Conservation (phyloP, 2,113 vertebrate genomes). For the Clarias gariepinus region DNA sequence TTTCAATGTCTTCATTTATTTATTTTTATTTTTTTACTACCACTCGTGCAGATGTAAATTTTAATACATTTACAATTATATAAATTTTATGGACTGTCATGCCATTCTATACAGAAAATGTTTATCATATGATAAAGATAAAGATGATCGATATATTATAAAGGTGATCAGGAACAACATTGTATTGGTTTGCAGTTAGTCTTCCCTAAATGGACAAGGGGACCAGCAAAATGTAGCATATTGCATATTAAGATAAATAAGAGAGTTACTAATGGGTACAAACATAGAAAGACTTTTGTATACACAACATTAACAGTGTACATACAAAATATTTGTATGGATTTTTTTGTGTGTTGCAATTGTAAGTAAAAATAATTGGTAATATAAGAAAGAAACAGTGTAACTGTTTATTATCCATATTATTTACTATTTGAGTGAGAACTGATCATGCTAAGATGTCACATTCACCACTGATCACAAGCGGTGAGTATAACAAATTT, state of each 20-base stretch:
- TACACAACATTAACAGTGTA: background rate
- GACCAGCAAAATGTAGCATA: background rate
- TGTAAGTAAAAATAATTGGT: background rate
- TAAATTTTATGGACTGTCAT: background rate
- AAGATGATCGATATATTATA: background rate
- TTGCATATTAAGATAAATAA: background rate
- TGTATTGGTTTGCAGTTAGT: background rate
- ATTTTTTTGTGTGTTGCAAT: background rate
- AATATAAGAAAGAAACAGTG: background rate
- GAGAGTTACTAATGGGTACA: background rate
- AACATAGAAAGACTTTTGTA: background rate
- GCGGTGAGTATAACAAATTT: slow-evolving; percentile 29
- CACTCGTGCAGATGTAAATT: background rate
- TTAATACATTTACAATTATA: background rate
- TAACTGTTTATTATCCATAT: background rate
- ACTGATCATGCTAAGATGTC: slow-evolving; percentile 34
- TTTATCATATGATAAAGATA: background rate
- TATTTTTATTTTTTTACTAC: background rate
- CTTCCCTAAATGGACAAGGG: background rate
- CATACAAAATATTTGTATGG: background rate
- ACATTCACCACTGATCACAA: slow-evolving; percentile 1
- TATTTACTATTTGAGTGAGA: background rate
- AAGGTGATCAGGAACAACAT: background rate
- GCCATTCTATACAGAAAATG: background rate
- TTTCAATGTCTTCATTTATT: background rate